These are phyloP conservation scores for Tiphia femorata DNA, from an alignment of 2,888 invertebrate species.

Conservation along the genomic window DNA sequence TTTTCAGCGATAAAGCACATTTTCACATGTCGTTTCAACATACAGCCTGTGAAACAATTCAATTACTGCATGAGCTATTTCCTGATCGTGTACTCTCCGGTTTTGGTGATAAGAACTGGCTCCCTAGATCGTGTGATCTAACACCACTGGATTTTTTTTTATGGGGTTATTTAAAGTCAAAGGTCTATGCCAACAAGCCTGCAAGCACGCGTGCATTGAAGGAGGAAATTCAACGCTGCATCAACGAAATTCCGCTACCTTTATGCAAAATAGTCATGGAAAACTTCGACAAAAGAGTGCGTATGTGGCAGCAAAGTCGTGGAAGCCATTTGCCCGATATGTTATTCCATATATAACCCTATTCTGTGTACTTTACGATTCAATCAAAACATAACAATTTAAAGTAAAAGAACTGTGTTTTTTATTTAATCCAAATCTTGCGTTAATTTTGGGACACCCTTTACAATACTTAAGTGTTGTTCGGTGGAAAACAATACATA, in stretches of 20 bases:
- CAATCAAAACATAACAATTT: too few species aligned
- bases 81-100: background rate
- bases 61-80: constrained; percentile 12
- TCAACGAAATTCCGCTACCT: constrained; percentile 41
- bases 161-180: too few species aligned
- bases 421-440: background rate
- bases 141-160: constrained; percentile 19
- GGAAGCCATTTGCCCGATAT: too few species aligned
- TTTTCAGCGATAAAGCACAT: background rate
- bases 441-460: constrained; percentile 7
- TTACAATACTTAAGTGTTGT: too few species aligned
- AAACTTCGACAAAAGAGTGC: constrained; percentile 40
- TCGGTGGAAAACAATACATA: too few species aligned
- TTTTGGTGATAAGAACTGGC: constrained; percentile 12
- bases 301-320: constrained; percentile 38
- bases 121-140: constrained; percentile 12
- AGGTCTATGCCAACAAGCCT: constrained; percentile 12
- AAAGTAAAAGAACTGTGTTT: too few species aligned
- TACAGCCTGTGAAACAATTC: constrained; percentile 9
- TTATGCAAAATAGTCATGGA: constrained; percentile 38
- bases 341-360: too few species aligned
- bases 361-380: constrained; percentile 14
- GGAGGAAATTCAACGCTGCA: constrained; percentile 14
- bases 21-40: background rate
- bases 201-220: background rate